Evolutionary conservation across 1,140 invertebrate species (phyloP), one percentile per base, ranked within the genome.

Genomic region (Micrasema minimum): DNA sequence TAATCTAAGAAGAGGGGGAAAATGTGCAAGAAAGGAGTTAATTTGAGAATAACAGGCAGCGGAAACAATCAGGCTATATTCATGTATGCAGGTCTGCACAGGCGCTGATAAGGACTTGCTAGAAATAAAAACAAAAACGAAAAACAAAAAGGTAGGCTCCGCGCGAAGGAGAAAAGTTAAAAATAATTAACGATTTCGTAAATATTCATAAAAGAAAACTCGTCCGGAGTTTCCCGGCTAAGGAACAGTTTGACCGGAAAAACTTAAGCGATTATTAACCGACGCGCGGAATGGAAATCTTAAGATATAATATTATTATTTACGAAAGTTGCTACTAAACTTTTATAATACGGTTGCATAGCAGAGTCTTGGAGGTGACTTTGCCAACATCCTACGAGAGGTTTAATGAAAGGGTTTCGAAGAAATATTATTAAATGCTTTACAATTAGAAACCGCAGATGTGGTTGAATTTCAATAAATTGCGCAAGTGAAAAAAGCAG

Each of bases 161-260:
- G 31, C 46, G 64, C 59, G 65, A 43, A 67, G 69, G 43, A 68
- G 70, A 50, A 66, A 72, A 72, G 67, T 72, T 75, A 73, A 75
- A 75, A 75, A 75, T 75, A 73, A 75, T 75, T 75, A 75, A 75
- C 66, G 74, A 72, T 75, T 75, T 75, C 74, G 74, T 75, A 75
- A 75, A 75, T 75, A 75, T 75, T 75, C 74, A 75, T 75, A 75
- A 75, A 71, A 72, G 74, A 72, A 72, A 75, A 75, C 66, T 66
- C 70, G 65, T 51, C 68, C 43, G 38, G 68, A 74, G 69, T 71
- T 74, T 74, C 41, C 72, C 23, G 68, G 18, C 69, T 64, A 69
- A 67, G 72, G 53, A 69, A 69, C 69, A 66, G 74, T 72, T 75
- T 75, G 74, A 75, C 74, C 74, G 74, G 71, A 75, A 73, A 72